Percentiles rank a stretch among this genome's conserved stretches.
phyloP scores from a whole-genome alignment of 2,113 vertebrate genomes.

The Chionodraco myersi region DNA sequence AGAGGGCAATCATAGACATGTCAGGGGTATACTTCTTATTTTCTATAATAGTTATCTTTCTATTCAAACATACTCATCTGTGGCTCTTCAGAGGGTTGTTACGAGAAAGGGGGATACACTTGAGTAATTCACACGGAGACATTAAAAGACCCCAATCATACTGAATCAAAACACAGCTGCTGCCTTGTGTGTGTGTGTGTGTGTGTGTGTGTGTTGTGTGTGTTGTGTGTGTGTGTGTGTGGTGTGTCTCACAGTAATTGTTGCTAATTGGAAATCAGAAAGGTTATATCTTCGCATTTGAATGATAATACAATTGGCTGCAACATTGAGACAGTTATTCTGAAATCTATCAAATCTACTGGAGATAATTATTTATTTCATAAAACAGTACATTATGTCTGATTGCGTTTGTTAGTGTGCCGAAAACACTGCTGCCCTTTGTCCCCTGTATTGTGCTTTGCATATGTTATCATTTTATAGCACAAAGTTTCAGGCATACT shows the following conservation, averaged over 20 bases:
- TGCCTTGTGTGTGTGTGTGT: constrained; percentile 28
- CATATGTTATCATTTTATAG: constrained; percentile 11
- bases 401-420: not conserved
- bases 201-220: constrained; percentile 16
- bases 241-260: constrained; percentile 3
- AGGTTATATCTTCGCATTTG: constrained; percentile 38
- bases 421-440: not conserved
- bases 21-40: constrained; percentile 5
- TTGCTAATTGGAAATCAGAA: constrained; percentile 47
- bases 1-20: constrained; percentile 12
- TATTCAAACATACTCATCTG: constrained; percentile 39
- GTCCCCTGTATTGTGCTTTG: not conserved
- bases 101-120: constrained; percentile 18
- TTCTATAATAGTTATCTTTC: constrained; percentile 9
- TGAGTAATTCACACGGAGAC: constrained; percentile 56
- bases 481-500: constrained; percentile 25
- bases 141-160: constrained; percentile 68
- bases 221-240: constrained; percentile 7
- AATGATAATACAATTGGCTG: constrained; percentile 36
- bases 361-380: constrained; percentile 4
- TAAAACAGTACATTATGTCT: not conserved
- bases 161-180: constrained; percentile 74
- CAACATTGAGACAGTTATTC: not conserved
- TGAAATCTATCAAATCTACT: not conserved
- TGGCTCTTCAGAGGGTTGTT: constrained; percentile 7